Base-by-base conservation (phyloP, 2,888 invertebrate genomes). In the Hydropsyche betteni region DNA sequence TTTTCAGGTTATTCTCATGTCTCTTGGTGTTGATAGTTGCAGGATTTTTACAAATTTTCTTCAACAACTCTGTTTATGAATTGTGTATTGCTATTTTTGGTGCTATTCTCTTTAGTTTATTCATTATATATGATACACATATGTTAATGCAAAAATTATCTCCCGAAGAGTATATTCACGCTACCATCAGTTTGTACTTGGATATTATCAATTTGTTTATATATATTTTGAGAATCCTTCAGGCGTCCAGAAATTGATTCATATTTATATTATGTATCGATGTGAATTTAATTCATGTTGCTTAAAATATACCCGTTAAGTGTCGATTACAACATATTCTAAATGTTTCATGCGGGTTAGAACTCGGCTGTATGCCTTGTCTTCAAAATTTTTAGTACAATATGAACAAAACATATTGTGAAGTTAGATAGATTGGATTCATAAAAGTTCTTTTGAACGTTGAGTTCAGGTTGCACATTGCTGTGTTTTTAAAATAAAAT, bases 151-250 rank as follows among this genome's bases (percentile, higher is more conserved):
- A 91, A 80, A 90, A 88, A 4, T 85, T 94, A 72, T 94, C 94
- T 0, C 91, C 95, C 0, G 95, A 96, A 83, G 96, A 96, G 82
- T 96, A 96, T 84, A 94, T 96, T 80, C 85, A 94, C 70, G 95
- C 94, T 1, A 93, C 95, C 0, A 93, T 96, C 82, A 94, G 93
- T 83, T 86, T 96, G 61, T 96, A 96, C 83, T 88, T 96, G 86
- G 96, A 96, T 82, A 94, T 96, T 76, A 88, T 96, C 80, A 96
- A 96, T 84, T 86, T 96, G 79, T 96, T 96, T 86, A 82, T 95
- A 16, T 91, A 94, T 83, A 92, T 95, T 80, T 87, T 96, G 75
- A 89, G 93, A 77, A 90, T 93, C 80, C 86, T 96, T 73, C 91
- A 91, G 79, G 90, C 90, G 75, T 79, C 89, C 51, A 85, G 87